A percentile compares a stretch with the other conserved stretches of the same genome.
Conservation (phyloP, 1,140 invertebrate species). For the Limonius californicus region DNA sequence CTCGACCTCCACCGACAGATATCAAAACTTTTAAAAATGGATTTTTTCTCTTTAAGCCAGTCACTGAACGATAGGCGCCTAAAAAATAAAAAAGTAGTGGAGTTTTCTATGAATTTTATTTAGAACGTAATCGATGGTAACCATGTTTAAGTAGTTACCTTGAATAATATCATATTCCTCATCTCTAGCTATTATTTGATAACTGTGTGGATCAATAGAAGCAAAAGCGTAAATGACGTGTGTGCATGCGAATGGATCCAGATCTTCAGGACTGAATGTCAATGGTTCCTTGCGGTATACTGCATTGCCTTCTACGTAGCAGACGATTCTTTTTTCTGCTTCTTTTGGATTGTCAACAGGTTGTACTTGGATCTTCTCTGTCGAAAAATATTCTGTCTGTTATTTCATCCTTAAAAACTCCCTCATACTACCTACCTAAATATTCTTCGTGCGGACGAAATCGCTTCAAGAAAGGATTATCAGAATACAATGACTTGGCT, state of each 20-base stretch:
- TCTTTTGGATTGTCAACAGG: neutral
- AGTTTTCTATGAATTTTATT: no score
- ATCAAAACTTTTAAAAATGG: slow-evolving; percentile 53
- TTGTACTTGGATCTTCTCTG: neutral
- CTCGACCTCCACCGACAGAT: slow-evolving; percentile 51
- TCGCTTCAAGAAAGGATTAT: neutral
- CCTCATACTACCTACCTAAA: neutral
- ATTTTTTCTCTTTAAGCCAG: slow-evolving; percentile 50
- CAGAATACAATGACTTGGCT: neutral
- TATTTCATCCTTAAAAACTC: no score
- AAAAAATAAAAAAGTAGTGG: no score
- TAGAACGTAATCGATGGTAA: no score
- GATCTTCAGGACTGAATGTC: slow-evolving; percentile 59
- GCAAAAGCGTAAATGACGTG: slow-evolving; percentile 80
- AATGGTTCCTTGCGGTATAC: slow-evolving; percentile 64
- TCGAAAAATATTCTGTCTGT: no score
- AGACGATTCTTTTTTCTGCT: slow-evolving; percentile 54
- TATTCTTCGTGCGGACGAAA: neutral
- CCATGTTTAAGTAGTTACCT: slow-evolving; percentile 49
- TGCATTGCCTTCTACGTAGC: slow-evolving; percentile 65
- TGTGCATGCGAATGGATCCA: slow-evolving; percentile 71
- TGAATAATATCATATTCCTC: slow-evolving; percentile 56
- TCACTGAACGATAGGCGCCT: slow-evolving; percentile 55
- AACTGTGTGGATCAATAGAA: slow-evolving; percentile 61
- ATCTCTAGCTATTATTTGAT: slow-evolving; percentile 56